Conservation (phyloP, 2,888 invertebrate species). For the Dyspetes luteomarginatus region DNA sequence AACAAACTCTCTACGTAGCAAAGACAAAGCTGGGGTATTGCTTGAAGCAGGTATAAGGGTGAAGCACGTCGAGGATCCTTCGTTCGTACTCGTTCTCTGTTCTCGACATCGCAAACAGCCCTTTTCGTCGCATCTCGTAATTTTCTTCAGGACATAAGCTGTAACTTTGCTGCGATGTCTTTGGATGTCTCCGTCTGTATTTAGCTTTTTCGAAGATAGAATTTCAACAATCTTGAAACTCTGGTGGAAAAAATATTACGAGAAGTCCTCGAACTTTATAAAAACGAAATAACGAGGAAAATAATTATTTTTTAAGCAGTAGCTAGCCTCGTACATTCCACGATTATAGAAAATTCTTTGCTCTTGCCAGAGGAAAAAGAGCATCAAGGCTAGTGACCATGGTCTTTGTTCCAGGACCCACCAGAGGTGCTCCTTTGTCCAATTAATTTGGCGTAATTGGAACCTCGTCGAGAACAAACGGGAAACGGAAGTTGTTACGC, state of each 20-base stretch:
- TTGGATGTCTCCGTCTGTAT: conserved; percentile 15
- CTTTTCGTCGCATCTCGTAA: conserved; percentile 46
- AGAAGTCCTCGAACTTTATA: not conserved
- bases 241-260: not conserved
- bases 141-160: conserved; percentile 29
- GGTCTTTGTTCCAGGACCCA: conserved; percentile 31
- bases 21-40: conserved; percentile 54
- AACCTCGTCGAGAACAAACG: conserved; percentile 67
- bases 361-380: not conserved
- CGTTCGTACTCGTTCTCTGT: conserved; percentile 12
- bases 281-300: not conserved
- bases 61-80: conserved; percentile 53
- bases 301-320: not conserved
- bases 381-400: not conserved
- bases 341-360: not conserved
- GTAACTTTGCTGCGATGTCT: not conserved
- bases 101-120: conserved; percentile 57
- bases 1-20: conserved; percentile 43
- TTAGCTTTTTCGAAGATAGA: conserved; percentile 23
- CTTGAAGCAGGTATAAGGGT: conserved; percentile 56
- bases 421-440: conserved; percentile 64
- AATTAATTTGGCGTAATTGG: conserved; percentile 78
- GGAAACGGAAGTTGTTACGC: conserved; percentile 51
- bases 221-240: not conserved
- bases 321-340: not conserved